Base-by-base conservation (phyloP, 1,140 invertebrate species). In the Pogonomyrmex barbatus region DNA sequence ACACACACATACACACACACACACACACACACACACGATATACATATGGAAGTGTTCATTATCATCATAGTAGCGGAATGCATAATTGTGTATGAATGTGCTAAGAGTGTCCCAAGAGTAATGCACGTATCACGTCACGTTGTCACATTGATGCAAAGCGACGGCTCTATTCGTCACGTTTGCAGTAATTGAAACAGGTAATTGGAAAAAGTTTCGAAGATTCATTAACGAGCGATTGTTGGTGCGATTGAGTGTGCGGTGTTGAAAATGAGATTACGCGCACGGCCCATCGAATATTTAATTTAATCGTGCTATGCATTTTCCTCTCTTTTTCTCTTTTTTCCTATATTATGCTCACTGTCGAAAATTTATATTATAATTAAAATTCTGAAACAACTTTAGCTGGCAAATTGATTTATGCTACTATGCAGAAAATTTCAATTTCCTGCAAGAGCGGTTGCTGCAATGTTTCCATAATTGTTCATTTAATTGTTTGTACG, bases 141-240 rank as follows among this genome's bases (percentile, higher is more conserved):
- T 76, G 58, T 70, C 62, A 62, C 63, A 56, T 65, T 79, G 60
- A 33, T 10, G 33, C 52, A 36, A 63, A 79, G 52, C 12, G 67
- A 70, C 62, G 68, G 62, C 45, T 24, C 12, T 39, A 81, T 73
- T 73, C 68, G 68, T 83, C 42, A 71, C 42, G 45, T 56, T 36
- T 42, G 60, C 14, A 12, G 56, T 36, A 71, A 63, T 82, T 62
- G 45, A 39, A 62, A 75, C 58, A 75, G 58, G 45, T 87, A 81
- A 42, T 54, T 52, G 81, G 71, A 82, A 86, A 89, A 89, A 75
- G 60, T 68, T 86, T 86, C 4, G 77, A 50, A 82, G 82, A 89
- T 86, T 89, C 85, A 88, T 88, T 89, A 60, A 54, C 42, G 33
- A 78, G 54, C 33, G 36, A 85, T 63, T 81, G 77, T 68, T 36